Percentiles rank a stretch among this genome's conserved stretches.
These are phyloP conservation scores for Scolanthus callimorphus DNA, from an alignment of 92 coral and sea anemone species.

Conservation along the genomic window DNA sequence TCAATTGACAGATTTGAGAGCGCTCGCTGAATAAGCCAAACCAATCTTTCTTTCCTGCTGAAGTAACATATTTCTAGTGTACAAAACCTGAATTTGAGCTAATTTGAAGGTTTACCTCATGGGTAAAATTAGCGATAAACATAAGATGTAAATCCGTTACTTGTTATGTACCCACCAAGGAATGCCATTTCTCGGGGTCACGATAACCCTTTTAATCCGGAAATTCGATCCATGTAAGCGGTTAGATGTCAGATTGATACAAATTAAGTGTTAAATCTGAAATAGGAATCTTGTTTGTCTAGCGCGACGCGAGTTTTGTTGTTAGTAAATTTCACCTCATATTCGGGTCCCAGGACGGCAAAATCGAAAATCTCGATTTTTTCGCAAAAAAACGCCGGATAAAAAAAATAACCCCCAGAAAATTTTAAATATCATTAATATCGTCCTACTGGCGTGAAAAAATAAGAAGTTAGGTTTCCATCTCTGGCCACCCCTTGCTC, in stretches of 20 bases:
- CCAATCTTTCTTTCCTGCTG: background rate
- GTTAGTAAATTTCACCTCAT: background rate
- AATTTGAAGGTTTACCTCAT: background rate
- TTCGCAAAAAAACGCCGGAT: background rate
- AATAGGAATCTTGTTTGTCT: background rate
- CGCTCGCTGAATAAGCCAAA: slow-evolving; percentile 1
- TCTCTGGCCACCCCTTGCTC: no score
- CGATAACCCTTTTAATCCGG: background rate
- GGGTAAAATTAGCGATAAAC: background rate
- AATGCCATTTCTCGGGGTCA: background rate
- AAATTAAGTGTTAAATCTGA: background rate
- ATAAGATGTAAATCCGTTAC: background rate
- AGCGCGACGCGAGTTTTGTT: background rate
- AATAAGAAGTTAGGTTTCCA: no score
- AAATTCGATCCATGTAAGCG: background rate
- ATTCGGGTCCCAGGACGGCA: background rate
- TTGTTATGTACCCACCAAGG: background rate
- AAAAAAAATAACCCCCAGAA: background rate
- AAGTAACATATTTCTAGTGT: background rate
- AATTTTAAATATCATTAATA: background rate
- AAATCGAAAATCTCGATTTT: background rate
- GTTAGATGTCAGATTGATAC: background rate
- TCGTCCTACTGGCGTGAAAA: background rate
- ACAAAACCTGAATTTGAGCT: background rate
- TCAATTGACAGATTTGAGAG: background rate